Evolutionary conservation across 2,113 vertebrate species (phyloP).

Genomic region (Archilochus colubris): DNA sequence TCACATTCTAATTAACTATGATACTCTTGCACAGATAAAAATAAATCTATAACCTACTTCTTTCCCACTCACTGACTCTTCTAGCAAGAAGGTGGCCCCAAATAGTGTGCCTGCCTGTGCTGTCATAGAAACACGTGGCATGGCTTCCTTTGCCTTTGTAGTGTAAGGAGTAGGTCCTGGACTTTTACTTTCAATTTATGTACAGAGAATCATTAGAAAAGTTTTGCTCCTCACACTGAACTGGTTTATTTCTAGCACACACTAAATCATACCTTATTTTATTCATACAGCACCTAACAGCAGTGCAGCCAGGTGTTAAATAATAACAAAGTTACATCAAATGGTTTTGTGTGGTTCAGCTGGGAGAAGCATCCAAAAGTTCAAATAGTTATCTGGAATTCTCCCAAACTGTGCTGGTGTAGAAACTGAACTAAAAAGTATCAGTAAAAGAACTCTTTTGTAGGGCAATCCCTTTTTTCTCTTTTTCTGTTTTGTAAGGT

Average conservation of each 20-base stretch:
- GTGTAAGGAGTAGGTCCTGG: background rate
- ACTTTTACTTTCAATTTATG: background rate
- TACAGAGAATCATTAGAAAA: background rate
- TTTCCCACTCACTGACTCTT: background rate
- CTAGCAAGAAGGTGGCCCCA: background rate
- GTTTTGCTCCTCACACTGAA: background rate
- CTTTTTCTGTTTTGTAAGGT: background rate
- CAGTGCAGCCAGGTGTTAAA: conserved; percentile 12
- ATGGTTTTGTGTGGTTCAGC: background rate
- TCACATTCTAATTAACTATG: background rate
- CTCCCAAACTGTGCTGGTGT: background rate
- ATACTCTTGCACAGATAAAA: background rate
- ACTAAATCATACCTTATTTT: conserved; percentile 23
- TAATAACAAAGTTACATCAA: background rate
- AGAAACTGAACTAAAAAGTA: background rate
- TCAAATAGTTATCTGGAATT: background rate
- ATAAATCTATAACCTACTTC: background rate
- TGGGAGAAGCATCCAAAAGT: background rate
- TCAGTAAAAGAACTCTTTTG: background rate
- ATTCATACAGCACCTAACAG: background rate
- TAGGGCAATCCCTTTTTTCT: background rate
- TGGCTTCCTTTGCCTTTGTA: background rate
- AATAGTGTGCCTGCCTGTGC: background rate
- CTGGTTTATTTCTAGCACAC: background rate
- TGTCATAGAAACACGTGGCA: background rate